Evolutionary conservation across 2,797 vertebrate species (phyloP), one percentile per base, ranked within the genome.

Genomic region (Urophycis tenuis): DNA sequence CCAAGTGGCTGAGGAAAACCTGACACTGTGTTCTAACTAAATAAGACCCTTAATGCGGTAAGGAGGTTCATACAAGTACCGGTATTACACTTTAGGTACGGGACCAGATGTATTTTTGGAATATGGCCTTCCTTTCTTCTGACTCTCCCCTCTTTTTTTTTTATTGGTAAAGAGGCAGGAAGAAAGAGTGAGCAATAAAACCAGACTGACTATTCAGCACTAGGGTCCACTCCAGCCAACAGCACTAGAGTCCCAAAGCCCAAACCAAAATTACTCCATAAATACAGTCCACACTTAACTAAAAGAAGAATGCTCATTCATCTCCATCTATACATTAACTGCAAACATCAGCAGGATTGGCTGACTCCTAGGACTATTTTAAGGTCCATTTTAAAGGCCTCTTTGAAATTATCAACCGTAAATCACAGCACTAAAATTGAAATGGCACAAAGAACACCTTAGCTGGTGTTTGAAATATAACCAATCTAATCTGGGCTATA

Each of bases 161-260:
- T 85, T 86, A 80, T 83, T 78, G 77, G 85, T 88, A 86, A 88
- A 31, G 82, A 79, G 82, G 85, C 74, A 78, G 85, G 80, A 80
- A 78, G 78, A 71, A 73, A 7, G 49, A 76, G 75, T 83, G 29
- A 7, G 72, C 79, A 41, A 79, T 89, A 83, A 87, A 87, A 87
- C 88, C 87, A n/a, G 25, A 71, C 79, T 7, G 72, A 75, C 81
- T 0, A 76, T 78, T 67, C 60, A 67, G 60, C 60, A 67, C 25
- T 67, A 29, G 0, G 29, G 60, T 67, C 9, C 25, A 12, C n/a
- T 67, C 25, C 60, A 60, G 53, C 53, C 53, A 60, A n/a, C 3
- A 25, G 53, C 53, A 67, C 60, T 14, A 0, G 25, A 67, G 60
- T 0, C 25, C 60, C 60, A 29, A 67, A 67, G 10, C 10, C 60